A percentile compares a stretch with the other conserved stretches of the same genome.
Evolutionary conservation across 2,113 vertebrate species (phyloP).

Genomic region (Malurus elegans): DNA sequence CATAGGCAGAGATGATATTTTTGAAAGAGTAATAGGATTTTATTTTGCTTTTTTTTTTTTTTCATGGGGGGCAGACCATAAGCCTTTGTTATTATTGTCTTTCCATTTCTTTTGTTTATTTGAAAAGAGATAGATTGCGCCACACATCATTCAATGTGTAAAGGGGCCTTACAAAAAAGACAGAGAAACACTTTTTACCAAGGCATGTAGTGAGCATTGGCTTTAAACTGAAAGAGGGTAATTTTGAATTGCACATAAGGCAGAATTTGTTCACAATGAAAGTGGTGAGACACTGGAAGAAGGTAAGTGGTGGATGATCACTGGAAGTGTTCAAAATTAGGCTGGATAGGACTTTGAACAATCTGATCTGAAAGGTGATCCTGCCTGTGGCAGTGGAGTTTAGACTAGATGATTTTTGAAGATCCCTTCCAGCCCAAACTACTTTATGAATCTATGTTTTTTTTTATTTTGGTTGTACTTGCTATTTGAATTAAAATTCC

Average conservation of each 20-base stretch:
- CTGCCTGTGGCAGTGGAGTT: neutral
- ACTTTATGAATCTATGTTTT: neutral
- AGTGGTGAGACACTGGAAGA: neutral
- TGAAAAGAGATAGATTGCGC: neutral
- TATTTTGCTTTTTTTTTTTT: neutral
- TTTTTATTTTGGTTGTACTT: neutral
- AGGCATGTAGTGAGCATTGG: neutral
- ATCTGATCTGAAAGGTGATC: neutral
- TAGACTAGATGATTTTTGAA: neutral
- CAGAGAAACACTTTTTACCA: neutral
- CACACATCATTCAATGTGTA: neutral
- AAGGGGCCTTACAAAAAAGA: neutral
- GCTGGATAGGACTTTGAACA: neutral
- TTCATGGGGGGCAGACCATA: rapidly evolving
- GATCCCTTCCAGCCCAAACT: neutral
- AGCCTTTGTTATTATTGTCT: neutral
- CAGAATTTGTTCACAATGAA: neutral
- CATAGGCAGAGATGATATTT: neutral
- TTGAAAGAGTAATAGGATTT: neutral
- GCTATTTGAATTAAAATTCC: neutral
- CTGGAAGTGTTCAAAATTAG: neutral
- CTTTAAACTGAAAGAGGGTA: neutral
- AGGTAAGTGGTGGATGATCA: neutral
- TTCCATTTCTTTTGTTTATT: neutral
- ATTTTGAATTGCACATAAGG: neutral